Conservation (phyloP, 2,113 vertebrate genomes). For the Myotis davidii region DNA sequence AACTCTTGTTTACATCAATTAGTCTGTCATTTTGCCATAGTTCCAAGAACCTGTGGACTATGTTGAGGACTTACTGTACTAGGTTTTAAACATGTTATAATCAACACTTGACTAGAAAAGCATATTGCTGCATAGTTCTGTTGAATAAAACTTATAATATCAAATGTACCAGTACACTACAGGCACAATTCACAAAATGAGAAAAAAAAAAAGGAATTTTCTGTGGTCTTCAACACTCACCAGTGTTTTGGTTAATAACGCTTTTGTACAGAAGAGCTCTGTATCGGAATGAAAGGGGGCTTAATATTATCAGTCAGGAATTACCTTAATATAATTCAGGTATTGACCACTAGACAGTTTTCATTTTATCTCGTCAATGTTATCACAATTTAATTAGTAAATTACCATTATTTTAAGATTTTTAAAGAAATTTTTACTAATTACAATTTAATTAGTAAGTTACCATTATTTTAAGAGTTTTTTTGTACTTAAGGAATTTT, state of each 20-base stretch:
- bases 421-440: neutral
- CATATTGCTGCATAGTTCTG: neutral
- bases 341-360: neutral
- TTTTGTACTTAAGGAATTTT: neutral
- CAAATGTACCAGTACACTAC: neutral
- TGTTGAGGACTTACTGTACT: neutral
- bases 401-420: slow-evolving; percentile 15
- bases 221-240: neutral
- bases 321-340: neutral
- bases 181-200: neutral
- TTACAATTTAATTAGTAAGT: neutral
- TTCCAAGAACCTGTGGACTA: neutral
- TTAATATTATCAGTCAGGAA: neutral
- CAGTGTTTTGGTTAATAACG: neutral
- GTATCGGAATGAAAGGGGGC: neutral
- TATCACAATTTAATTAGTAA: neutral
- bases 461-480: slow-evolving; percentile 13
- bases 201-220: neutral
- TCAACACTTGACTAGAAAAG: neutral
- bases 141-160: neutral
- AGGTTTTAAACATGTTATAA: neutral
- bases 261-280: neutral
- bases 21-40: neutral
- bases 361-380: neutral
- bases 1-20: neutral